A percentile compares a stretch with the other conserved stretches of the same genome.
These are phyloP conservation scores for Rhinella marina DNA, from an alignment of 2,797 vertebrate genomes.

Conservation along the genomic window DNA sequence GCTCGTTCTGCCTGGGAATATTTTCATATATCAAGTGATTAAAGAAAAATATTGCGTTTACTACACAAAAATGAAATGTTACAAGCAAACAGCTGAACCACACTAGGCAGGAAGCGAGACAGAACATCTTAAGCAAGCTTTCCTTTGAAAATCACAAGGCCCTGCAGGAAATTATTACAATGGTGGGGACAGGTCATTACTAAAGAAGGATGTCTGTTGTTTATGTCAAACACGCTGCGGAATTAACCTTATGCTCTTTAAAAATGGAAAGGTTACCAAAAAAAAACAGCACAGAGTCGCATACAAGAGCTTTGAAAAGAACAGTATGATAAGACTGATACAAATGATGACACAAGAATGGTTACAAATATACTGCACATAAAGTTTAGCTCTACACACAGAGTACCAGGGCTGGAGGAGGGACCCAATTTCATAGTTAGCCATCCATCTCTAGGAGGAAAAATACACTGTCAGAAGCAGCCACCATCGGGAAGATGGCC, in stretches of 20 bases:
- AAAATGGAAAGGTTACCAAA: not conserved
- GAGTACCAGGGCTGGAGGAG: too few relatives aligned
- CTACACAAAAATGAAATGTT: not conserved
- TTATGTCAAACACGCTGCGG: slow-evolving; percentile 58
- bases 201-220: slow-evolving; percentile 67
- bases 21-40: too few relatives aligned
- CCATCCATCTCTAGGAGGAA: not conserved
- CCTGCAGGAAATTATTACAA: slow-evolving; percentile 69
- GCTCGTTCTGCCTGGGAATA: too few relatives aligned
- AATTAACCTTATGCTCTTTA: slow-evolving; percentile 65
- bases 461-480: not conserved
- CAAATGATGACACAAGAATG: too few relatives aligned
- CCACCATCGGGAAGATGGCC: too few relatives aligned
- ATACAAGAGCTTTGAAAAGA: too few relatives aligned
- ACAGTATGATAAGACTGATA: too few relatives aligned
- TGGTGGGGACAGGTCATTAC: slow-evolving; percentile 65
- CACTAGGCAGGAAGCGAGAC: slow-evolving; percentile 35
- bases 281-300: not conserved
- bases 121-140: slow-evolving; percentile 47
- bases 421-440: not conserved
- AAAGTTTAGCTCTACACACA: too few relatives aligned
- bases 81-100: not conserved
- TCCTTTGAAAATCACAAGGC: slow-evolving; percentile 44
- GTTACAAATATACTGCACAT: too few relatives aligned
- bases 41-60: too few relatives aligned